Base-by-base conservation (phyloP, 2,888 invertebrate species). In the Agrilus biguttatus region DNA sequence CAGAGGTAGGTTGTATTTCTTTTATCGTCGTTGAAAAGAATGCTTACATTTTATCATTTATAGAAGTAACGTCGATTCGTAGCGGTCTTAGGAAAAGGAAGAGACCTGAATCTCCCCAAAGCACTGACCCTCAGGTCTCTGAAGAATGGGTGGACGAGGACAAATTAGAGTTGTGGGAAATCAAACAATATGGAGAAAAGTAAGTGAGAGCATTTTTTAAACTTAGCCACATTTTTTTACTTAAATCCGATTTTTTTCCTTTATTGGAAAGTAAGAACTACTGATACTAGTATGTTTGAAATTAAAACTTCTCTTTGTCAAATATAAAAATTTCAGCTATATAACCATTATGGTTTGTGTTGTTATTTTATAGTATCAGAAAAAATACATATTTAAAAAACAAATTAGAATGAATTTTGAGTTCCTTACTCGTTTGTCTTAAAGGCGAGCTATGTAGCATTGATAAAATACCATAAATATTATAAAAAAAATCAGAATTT, bases 81-180 rank as follows among this genome's bases (percentile, higher is more conserved):
- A 91, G 90, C 62, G 96, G 96, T 12, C 68, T 96, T 46, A 74
- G 96, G 40, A 93, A 95, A 66, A 71, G 96, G 43, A 91, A 93
- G 62, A 74, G 92, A 38, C 88, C 91, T 1, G 95, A 96, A 68
- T 87, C 91, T 5, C 93, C 93, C 0, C 89, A 90, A 62, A 88
- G 87, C 58, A 90, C 88, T 7, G 92, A 93, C 61, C 95, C 96
- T 1, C 89, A 91, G 70, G 89, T 95, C 10, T 78, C 83, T 0
- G 95, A 96, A 66, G 87, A 88, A 57, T 96, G 96, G 96, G 85
- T 93, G 0, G 91, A 92, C 53, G 96, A 97, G 66, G 92, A 93
- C 51, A 87, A 89, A 61, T 67, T 97, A 37, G 95, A 96, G 60
- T 67, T 97, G 34, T 96, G 95, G 95, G 95, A 96, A 68, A 92